Evolutionary conservation across 2,888 invertebrate species (phyloP), one percentile per base, ranked within the genome.

Genomic region (Pandemis corylana): DNA sequence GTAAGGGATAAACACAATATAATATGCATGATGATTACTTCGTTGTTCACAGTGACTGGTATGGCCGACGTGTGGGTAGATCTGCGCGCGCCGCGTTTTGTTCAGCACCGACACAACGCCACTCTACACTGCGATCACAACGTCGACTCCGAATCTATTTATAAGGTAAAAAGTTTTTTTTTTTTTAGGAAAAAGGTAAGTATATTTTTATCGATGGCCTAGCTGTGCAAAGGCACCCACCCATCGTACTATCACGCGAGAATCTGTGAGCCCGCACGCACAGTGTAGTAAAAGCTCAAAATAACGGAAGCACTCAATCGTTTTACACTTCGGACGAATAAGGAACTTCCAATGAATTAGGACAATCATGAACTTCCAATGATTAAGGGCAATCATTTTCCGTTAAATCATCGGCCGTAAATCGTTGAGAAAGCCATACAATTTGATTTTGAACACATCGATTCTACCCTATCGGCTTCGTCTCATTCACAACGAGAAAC

Each of bases 111-210:
- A 68, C 96, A 96, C 80, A 96, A 95, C 80, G 97, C 96, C 46
- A 94, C 95, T 63, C 92, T 97, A 72, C 95, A 95, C 81, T 97
- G 97, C 90, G 96, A 96, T 73, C 97, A 97, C 91, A 97, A 96
- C 85, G 97, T 97, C 64, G 94, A 95, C 76, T 95, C 96, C 49
- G 96, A 96, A 77, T 95, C 96, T 78, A 94, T 97, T 64, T 96
- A 97, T 92, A 97, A 97, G 95, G 93, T 93, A 83, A 74, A 51
- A 5, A 46, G 5, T 5, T 12, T 5, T 12, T 4, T 4, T 12
- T 4, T 12, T 12, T 46, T 46, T 2, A 5, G 12, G 10, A 46
- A 46, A 12, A 46, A 12, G n/a, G 0, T 15, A 53, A n/a, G 12
- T 13, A 36, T 36, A 36, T 36, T 36, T 36, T 36, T 36, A 36